Evolutionary conservation across 2,888 invertebrate species (phyloP).

Genomic region (Lepidonotus clava): DNA sequence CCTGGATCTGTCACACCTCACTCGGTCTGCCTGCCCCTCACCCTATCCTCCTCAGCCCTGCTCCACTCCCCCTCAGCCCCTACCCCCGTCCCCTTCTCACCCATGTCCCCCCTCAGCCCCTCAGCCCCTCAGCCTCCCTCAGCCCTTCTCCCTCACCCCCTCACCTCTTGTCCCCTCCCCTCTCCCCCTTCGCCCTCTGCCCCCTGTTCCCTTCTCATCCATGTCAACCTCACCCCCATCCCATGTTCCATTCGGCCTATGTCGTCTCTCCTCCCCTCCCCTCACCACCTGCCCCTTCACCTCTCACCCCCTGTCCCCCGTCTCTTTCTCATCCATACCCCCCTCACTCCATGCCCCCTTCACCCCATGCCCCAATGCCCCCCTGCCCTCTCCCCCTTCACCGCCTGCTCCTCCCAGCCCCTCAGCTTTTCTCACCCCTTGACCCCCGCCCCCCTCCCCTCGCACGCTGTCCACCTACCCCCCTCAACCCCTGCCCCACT

Average conservation of each 20-base stretch:
- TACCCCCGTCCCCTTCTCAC: neutral
- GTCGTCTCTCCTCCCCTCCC: neutral
- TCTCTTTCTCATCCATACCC: too few species aligned
- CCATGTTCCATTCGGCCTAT: neutral
- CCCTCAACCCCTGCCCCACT: too few species aligned
- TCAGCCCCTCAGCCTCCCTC: neutral
- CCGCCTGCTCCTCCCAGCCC: too few species aligned
- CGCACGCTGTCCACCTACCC: too few species aligned
- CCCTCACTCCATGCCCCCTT: too few species aligned
- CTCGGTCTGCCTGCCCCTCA: too few species aligned
- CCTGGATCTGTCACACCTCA: too few species aligned
- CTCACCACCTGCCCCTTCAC: neutral
- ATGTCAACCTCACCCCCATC: neutral
- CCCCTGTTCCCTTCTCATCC: neutral
- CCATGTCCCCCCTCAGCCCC: neutral
- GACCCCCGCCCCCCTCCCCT: too few species aligned
- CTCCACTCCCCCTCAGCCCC: neutral
- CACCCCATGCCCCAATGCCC: too few species aligned
- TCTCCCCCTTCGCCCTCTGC: constrained; percentile 5
- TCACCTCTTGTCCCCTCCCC: neutral
- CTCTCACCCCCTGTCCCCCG: neutral
- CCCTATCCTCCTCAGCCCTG: too few species aligned
- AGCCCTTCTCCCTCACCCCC: neutral
- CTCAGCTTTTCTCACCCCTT: too few species aligned
- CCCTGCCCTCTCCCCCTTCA: too few species aligned